A percentile compares a stretch with the other conserved stretches of the same genome.
Evolutionary conservation across 1,140 invertebrate species (phyloP).

Genomic region (Ceratoteleas bidentatus): DNA sequence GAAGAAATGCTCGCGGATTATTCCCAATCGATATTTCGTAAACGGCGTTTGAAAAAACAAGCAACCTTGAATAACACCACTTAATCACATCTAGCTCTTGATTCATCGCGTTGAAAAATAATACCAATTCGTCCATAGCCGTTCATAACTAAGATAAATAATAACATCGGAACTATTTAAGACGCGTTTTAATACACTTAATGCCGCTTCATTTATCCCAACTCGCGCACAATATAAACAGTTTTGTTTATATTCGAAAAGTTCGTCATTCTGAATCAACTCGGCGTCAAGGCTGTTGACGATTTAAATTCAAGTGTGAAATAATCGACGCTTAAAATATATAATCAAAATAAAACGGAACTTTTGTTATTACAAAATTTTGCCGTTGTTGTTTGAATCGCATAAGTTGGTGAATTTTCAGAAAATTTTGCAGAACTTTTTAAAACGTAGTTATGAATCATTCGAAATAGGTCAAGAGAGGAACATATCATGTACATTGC

Average conservation of each 20-base stretch:
- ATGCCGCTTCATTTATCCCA: conserved; percentile 29
- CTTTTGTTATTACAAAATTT: conserved; percentile 1
- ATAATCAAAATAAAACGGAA: background rate
- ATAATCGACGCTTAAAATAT: conserved; percentile 19
- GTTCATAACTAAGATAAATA: conserved; percentile 32
- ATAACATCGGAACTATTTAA: conserved; percentile 33
- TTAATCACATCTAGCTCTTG: conserved; percentile 2
- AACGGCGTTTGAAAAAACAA: too few relatives aligned
- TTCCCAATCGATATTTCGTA: too few relatives aligned
- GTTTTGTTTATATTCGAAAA: conserved; percentile 38
- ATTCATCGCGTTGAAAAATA: conserved; percentile 19
- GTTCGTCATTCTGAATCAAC: background rate
- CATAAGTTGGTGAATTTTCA: background rate
- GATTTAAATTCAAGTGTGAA: conserved; percentile 25
- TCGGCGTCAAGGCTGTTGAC: conserved; percentile 21
- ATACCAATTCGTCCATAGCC: background rate
- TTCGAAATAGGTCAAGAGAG: conserved; percentile 27
- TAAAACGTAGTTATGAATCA: conserved; percentile 29
- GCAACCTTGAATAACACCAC: background rate
- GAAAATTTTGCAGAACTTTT: conserved; percentile 1
- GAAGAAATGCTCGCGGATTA: too few relatives aligned
- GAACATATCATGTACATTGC: conserved; percentile 5
- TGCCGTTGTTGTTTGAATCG: background rate
- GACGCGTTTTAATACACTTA: conserved; percentile 19
- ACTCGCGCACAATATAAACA: conserved; percentile 31